These are phyloP conservation scores for Pollicipes pollicipes DNA, from an alignment of 1,140 invertebrate species.

Conservation along the genomic window DNA sequence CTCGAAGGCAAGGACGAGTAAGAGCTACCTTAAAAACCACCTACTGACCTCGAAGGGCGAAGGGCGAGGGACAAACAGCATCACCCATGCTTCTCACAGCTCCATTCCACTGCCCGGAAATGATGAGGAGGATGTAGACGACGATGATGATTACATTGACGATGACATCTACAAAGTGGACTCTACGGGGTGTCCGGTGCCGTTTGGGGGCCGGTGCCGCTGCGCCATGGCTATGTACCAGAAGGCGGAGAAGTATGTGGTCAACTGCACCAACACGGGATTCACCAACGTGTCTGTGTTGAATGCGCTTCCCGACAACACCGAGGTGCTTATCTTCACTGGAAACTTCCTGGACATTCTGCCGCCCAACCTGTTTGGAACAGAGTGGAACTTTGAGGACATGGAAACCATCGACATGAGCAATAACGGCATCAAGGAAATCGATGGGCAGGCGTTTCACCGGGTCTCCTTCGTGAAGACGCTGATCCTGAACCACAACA, in stretches of 20 bases:
- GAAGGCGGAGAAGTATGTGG: slow-evolving; percentile 35
- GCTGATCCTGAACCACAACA: slow-evolving; percentile 55
- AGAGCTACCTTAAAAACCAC: too few relatives aligned
- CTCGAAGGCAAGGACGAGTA: too few relatives aligned
- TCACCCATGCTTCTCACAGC: too few relatives aligned
- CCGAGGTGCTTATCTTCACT: slow-evolving; percentile 49
- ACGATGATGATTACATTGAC: too few relatives aligned
- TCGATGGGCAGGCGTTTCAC: slow-evolving; percentile 57
- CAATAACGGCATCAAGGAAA: slow-evolving; percentile 51
- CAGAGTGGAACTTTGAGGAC: slow-evolving; percentile 34
- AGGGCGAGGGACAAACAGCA: too few relatives aligned
- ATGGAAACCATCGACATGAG: slow-evolving; percentile 55
- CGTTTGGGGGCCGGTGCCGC: slow-evolving; percentile 22
- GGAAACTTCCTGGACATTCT: slow-evolving; percentile 46
- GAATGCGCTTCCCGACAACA: slow-evolving; percentile 34
- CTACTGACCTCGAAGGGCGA: too few relatives aligned
- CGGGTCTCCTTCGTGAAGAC: slow-evolving; percentile 48
- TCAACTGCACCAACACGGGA: slow-evolving; percentile 49
- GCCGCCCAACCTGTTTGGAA: slow-evolving; percentile 53
- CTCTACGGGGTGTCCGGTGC: slow-evolving; percentile 22
- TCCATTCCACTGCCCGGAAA: too few relatives aligned
- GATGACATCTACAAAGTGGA: slow-evolving; percentile 17
- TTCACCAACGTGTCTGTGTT: slow-evolving; percentile 40
- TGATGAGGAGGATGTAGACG: too few relatives aligned
- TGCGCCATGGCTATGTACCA: slow-evolving; percentile 20